Conservation (phyloP, 2,888 invertebrate genomes). For the Aphodius granarius region DNA sequence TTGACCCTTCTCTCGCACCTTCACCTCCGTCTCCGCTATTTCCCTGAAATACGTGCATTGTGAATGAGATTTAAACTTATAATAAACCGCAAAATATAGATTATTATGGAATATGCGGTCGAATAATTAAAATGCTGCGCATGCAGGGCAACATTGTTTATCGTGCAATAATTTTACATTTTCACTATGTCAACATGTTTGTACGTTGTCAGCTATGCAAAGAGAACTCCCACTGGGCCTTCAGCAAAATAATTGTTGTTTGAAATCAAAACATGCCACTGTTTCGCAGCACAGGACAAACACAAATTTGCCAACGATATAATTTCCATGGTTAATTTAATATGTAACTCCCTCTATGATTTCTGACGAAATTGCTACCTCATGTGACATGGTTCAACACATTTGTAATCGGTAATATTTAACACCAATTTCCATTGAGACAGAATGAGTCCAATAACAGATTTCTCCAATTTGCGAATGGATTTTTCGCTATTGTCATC, state of each 20-base stretch:
- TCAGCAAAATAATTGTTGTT: neutral
- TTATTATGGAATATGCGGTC: neutral
- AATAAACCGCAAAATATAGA: neutral
- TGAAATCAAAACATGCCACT: neutral
- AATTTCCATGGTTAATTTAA: neutral
- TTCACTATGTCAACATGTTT: neutral
- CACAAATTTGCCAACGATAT: neutral
- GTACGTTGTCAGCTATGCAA: neutral
- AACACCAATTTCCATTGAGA: neutral
- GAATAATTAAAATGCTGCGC: neutral
- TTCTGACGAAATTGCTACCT: neutral
- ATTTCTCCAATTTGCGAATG: neutral
- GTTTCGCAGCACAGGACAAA: neutral
- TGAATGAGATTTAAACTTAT: too few species aligned
- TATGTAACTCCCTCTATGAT: neutral
- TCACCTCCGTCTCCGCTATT: slow-evolving; percentile 42
- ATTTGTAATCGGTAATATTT: neutral
- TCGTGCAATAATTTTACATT: neutral
- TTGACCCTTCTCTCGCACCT: slow-evolving; percentile 56
- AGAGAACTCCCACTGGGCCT: neutral
- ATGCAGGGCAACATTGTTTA: neutral
- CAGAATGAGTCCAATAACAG: neutral
- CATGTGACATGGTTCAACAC: neutral
- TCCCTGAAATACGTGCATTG: slow-evolving; percentile 36
- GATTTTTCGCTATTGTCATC: neutral